Percentiles rank a stretch among this genome's conserved stretches.
These are phyloP conservation scores for Sebastes diploproa DNA, from an alignment of 2,797 vertebrate genomes.

Conservation along the genomic window DNA sequence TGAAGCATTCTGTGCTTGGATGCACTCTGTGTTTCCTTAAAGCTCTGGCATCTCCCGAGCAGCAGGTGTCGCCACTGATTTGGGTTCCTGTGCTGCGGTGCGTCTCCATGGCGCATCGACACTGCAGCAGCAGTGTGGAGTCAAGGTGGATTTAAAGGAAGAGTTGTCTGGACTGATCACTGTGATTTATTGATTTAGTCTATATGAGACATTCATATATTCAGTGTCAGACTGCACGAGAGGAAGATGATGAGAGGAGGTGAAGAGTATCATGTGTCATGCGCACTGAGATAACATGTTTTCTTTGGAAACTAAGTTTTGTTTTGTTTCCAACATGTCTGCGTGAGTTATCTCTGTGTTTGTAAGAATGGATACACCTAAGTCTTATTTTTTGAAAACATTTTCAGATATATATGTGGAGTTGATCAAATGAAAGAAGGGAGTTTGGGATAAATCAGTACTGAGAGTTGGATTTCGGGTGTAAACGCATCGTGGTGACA, in stretches of 20 bases:
- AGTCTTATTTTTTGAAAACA: neutral
- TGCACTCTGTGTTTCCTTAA: neutral
- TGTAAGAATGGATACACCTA: neutral
- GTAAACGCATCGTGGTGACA: neutral
- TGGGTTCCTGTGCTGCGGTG: neutral
- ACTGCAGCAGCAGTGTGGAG: neutral
- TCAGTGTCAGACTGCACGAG: constrained; percentile 4
- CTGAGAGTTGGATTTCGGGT: neutral
- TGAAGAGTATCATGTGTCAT: neutral
- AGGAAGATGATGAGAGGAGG: neutral
- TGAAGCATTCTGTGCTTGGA: neutral
- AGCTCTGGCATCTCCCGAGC: neutral
- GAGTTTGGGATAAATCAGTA: neutral
- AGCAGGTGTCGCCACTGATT: neutral
- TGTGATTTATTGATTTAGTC: constrained; percentile 37
- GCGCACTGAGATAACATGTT: neutral
- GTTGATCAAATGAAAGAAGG: neutral
- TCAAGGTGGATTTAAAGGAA: neutral
- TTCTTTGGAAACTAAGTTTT: constrained; percentile 4
- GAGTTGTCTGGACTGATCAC: constrained; percentile 19
- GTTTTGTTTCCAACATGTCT: neutral
- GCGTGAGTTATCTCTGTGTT: neutral
- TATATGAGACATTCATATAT: neutral
- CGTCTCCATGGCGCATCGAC: neutral
- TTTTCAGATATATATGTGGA: neutral